Percentiles rank a stretch among this genome's conserved stretches.
Evolutionary conservation across 35 echinoderm and acorn worm species (phyloP).

Genomic region (Hemicentrotus pulcherrimus): DNA sequence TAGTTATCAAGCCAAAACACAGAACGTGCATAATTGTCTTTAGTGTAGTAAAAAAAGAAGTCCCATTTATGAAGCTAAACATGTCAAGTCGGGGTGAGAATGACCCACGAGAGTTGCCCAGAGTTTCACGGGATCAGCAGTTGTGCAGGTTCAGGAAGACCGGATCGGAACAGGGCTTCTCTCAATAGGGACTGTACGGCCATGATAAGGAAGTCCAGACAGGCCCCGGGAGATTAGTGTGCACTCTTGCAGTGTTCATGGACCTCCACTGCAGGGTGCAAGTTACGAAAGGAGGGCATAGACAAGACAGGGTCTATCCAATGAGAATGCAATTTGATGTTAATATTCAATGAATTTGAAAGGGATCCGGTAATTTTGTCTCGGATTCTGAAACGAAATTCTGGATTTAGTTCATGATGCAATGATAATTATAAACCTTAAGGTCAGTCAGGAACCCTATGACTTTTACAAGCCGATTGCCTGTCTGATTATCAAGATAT

Average conservation of each 20-base stretch:
- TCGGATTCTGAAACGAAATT: too few relatives aligned
- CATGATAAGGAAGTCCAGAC: conserved; percentile 10
- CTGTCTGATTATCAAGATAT: too few relatives aligned
- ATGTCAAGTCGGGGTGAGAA: neutral
- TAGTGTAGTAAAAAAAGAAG: neutral
- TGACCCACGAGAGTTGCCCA: neutral
- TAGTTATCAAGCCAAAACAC: neutral
- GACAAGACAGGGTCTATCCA: neutral
- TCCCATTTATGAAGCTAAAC: neutral
- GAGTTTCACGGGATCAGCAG: neutral
- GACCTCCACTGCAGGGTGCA: neutral
- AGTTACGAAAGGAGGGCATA: neutral
- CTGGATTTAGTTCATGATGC: too few relatives aligned
- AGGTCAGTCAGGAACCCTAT: too few relatives aligned
- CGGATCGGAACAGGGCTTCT: neutral
- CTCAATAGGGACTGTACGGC: neutral
- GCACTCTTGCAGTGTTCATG: neutral
- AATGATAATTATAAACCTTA: too few relatives aligned
- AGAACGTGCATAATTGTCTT: neutral
- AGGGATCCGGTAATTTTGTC: too few relatives aligned
- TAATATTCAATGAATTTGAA: too few relatives aligned
- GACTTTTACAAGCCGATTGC: too few relatives aligned
- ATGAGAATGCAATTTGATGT: neutral
- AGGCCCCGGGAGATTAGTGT: neutral
- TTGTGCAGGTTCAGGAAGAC: neutral